Evolutionary conservation across 2,113 vertebrate species (phyloP).

Genomic region (Hiodon tergisus): DNA sequence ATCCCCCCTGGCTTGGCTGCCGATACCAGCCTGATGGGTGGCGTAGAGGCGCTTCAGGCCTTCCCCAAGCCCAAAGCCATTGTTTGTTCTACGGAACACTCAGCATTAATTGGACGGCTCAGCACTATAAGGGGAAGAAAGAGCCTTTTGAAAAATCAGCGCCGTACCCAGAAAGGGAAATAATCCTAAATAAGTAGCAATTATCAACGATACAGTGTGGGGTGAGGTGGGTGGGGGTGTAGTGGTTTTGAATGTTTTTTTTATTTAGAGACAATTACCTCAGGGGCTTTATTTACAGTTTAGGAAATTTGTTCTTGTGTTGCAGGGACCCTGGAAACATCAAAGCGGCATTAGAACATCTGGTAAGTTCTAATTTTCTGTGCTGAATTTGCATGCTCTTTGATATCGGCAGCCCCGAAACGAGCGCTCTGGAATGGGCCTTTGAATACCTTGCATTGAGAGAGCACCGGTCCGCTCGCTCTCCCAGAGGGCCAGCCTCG

Average conservation of each 20-base stretch:
- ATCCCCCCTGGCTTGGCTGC: not conserved
- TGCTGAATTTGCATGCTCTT: conserved; percentile 79
- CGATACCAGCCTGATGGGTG: not conserved
- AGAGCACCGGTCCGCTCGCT: conserved; percentile 62
- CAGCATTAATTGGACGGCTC: conserved; percentile 16
- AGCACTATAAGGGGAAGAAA: conserved; percentile 13
- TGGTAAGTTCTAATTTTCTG: conserved; percentile 91
- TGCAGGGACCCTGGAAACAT: conserved; percentile 81
- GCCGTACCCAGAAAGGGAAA: conserved; percentile 12
- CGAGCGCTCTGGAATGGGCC: conserved; percentile 73
- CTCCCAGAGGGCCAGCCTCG: conserved; percentile 66
- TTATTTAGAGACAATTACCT: conserved; percentile 15
- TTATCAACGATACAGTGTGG: conserved; percentile 12
- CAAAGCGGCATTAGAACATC: conserved; percentile 94
- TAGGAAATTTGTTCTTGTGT: conserved; percentile 82
- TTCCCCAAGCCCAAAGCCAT: not conserved
- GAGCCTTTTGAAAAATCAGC: conserved; percentile 7
- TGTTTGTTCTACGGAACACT: conserved; percentile 17
- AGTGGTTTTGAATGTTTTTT: conserved; percentile 19
- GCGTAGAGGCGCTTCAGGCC: not conserved
- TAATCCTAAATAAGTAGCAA: conserved; percentile 15
- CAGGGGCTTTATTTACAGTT: conserved; percentile 68
- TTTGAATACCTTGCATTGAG: conserved; percentile 77
- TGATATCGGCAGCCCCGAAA: conserved; percentile 79
- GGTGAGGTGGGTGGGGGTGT: not conserved